phyloP scores from a whole-genome alignment of 2,888 invertebrate species.

The Siphlonurus alternatus region DNA sequence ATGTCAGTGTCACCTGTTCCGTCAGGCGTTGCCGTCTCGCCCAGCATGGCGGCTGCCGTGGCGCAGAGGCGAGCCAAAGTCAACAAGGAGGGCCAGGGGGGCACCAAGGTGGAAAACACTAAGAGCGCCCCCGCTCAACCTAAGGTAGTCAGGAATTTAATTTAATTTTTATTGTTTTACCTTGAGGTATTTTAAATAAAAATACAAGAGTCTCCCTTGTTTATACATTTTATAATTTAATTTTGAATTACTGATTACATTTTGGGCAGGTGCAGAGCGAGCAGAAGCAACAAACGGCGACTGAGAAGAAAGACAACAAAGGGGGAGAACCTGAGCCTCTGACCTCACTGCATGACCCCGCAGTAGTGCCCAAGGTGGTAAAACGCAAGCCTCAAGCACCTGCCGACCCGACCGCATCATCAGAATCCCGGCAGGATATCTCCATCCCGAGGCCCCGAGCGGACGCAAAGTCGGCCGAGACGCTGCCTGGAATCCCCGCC shows the following conservation, averaged over 20 bases:
- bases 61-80: background rate
- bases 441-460: background rate
- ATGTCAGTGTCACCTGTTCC: too few species aligned
- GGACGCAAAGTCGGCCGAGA: background rate
- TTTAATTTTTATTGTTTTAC: too few species aligned
- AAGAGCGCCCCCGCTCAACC: too few species aligned
- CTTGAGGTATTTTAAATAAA: too few species aligned
- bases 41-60: background rate
- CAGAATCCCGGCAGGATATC: background rate
- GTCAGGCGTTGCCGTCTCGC: too few species aligned
- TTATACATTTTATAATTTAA: too few species aligned
- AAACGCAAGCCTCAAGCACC: background rate
- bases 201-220: too few species aligned
- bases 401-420: background rate
- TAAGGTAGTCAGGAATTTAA: too few species aligned
- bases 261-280: too few species aligned
- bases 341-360: background rate
- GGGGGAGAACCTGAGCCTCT: background rate
- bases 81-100: background rate
- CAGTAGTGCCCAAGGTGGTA: background rate
- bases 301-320: too few species aligned
- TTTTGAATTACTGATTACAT: too few species aligned
- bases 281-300: background rate
- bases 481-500: background rate
- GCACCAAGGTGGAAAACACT: too few species aligned